Evolutionary conservation across 2,888 invertebrate genomes (phyloP).

Genomic region (Tridacna gigas): DNA sequence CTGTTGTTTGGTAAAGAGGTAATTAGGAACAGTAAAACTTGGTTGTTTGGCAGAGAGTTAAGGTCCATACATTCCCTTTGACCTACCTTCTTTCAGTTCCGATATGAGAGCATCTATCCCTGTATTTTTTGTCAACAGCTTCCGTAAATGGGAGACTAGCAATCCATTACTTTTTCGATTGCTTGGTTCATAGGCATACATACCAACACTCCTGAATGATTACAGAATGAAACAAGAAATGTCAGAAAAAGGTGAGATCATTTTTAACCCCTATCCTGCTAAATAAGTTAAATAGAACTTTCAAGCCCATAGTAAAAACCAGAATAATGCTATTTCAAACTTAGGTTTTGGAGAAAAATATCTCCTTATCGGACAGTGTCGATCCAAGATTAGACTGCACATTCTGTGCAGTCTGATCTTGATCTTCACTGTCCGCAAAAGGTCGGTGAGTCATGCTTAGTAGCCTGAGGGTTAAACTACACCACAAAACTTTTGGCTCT

Average conservation of each 20-base stretch:
- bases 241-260: not conserved
- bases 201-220: constrained; percentile 73
- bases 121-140: constrained; percentile 50
- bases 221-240: constrained; percentile 6
- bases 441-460: no score
- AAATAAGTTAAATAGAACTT: no score
- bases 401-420: no score
- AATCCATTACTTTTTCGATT: constrained; percentile 66
- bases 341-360: no score
- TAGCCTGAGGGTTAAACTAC: no score
- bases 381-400: no score
- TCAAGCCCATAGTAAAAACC: no score
- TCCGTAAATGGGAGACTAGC: constrained; percentile 73
- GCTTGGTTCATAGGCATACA: constrained; percentile 76
- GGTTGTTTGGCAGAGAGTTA: not conserved
- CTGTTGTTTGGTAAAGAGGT: not conserved
- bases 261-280: not conserved
- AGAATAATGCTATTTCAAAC: no score
- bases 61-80: not conserved
- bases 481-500: no score
- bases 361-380: no score
- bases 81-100: constrained; percentile 73
- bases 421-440: no score
- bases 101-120: constrained; percentile 72
- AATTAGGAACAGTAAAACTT: not conserved